Base-by-base conservation (phyloP, 2,888 invertebrate genomes). In the Drosophila borborema region DNA sequence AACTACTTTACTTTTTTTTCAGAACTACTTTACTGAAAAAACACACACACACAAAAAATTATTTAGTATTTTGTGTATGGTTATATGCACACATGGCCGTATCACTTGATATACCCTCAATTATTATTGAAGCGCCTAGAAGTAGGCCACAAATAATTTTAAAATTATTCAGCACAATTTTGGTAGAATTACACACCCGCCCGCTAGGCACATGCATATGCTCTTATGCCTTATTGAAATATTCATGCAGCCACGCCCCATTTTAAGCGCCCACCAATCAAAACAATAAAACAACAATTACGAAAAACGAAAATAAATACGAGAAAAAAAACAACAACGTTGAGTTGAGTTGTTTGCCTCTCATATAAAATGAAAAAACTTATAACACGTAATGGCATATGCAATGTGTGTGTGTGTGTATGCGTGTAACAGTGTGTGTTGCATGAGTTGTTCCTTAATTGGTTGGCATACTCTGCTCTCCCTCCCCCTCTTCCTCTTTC, bases 361-460 rank as follows among this genome's bases (percentile, higher is more conserved):
- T 49, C 49, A 53, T 49, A 49, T 23, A 28, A 64, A 64, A 64
- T 59, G n/a, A 51, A 46, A 49, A 60, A 41, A 46, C 34, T 18
- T 54, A 77, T 67, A 67, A 43, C 54, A 53, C 45, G 43, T 63
- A 72, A 85, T 54, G 60, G 64, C 68, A 38, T 65, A 83, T 66
- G 56, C 72, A 74, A 68, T 46, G 54, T 43, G 60, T 62, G 53
- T 51, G 53, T 18, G 48, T 69, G 59, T 40, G 56, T 38, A 16
- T 45, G 61, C 41, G 55, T 31, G 18, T n/a, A 36, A 14, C 10
- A 9, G 38, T 40, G n/a, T 55, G 55, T 41, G 55, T 64, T 66
- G 49, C 28, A 43, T 59, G 46, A 54, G 53, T 51, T 65, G 49
- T 38, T 63, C 34, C 66, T 46, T 61, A 71, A 74, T 76, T 74